These are phyloP conservation scores for Drosophila obscura DNA, from an alignment of 1,140 invertebrate species.

Conservation along the genomic window DNA sequence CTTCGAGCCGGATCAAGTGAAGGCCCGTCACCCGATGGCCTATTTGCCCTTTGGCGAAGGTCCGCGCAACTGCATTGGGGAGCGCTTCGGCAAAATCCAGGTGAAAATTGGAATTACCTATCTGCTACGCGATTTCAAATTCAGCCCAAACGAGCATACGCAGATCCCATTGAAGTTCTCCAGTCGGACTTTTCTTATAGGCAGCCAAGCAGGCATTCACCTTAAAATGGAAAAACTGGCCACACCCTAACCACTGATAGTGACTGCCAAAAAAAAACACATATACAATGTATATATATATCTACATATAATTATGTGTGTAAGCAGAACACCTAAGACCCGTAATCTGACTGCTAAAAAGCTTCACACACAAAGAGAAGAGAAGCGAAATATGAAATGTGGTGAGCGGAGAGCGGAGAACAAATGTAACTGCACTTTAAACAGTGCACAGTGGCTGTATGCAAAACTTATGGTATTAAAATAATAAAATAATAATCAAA, in stretches of 20 bases:
- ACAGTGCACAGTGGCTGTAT: too few relatives aligned
- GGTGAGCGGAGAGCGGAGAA: too few relatives aligned
- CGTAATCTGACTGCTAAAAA: too few relatives aligned
- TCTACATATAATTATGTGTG: too few relatives aligned
- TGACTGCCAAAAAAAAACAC: too few relatives aligned
- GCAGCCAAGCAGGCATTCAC: conserved; percentile 51
- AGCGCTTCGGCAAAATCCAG: conserved; percentile 84
- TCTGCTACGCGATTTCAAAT: conserved; percentile 58
- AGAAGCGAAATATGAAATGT: too few relatives aligned
- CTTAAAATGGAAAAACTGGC: conserved; percentile 39
- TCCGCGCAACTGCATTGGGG: conserved; percentile 85
- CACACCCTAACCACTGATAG: not conserved
- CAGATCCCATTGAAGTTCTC: conserved; percentile 51
- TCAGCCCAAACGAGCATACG: conserved; percentile 48
- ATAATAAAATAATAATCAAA: too few relatives aligned
- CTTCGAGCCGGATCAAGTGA: conserved; percentile 86
- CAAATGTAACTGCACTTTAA: too few relatives aligned
- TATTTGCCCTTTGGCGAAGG: conserved; percentile 86
- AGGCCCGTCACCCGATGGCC: conserved; percentile 82
- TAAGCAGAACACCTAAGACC: too few relatives aligned
- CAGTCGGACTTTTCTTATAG: conserved; percentile 47
- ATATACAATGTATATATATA: too few relatives aligned
- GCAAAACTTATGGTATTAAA: too few relatives aligned
- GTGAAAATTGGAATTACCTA: conserved; percentile 80
- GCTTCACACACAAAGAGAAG: too few relatives aligned